Conservation (phyloP, 1,140 invertebrate species). For the Drusus annulatus region DNA sequence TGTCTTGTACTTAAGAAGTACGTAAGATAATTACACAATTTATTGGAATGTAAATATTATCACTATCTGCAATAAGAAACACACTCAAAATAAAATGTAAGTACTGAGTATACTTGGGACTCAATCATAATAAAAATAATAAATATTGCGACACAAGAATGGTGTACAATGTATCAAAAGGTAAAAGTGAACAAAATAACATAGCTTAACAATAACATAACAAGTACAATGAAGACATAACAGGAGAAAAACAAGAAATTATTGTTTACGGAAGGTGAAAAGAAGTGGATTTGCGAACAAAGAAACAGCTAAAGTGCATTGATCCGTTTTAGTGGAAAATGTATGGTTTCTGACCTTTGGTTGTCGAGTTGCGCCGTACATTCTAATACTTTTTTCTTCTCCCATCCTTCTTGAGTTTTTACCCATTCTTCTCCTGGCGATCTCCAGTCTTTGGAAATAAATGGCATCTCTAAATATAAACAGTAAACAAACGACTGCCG, state of each 20-base stretch:
- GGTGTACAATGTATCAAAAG: too few relatives aligned
- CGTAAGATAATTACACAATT: too few relatives aligned
- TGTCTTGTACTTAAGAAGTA: too few relatives aligned
- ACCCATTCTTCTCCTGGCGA: slow-evolving; percentile 98
- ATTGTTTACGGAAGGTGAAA: slow-evolving; percentile 34
- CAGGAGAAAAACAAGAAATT: slow-evolving; percentile 24
- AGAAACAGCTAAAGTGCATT: slow-evolving; percentile 65
- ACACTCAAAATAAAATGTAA: too few relatives aligned
- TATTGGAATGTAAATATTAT: too few relatives aligned
- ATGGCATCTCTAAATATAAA: slow-evolving; percentile 83
- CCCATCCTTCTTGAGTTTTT: slow-evolving; percentile 96
- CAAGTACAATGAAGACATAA: slow-evolving; percentile 14
- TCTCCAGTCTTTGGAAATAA: slow-evolving; percentile 94
- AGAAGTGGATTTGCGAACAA: slow-evolving; percentile 68
- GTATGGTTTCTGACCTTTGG: slow-evolving; percentile 70
- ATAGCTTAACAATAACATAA: background rate
- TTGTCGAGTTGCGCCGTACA: slow-evolving; percentile 71
- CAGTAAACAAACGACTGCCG: slow-evolving; percentile 60
- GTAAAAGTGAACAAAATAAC: too few relatives aligned
- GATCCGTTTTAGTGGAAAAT: slow-evolving; percentile 60
- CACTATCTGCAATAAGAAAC: too few relatives aligned
- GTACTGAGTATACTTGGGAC: too few relatives aligned
- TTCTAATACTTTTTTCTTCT: slow-evolving; percentile 93
- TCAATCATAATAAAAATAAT: too few relatives aligned
- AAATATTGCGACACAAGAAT: too few relatives aligned